Evolutionary conservation across 30 jellyfish, hydroid and myxozoan species (phyloP).

Genomic region (Haliclystus octoradiatus): DNA sequence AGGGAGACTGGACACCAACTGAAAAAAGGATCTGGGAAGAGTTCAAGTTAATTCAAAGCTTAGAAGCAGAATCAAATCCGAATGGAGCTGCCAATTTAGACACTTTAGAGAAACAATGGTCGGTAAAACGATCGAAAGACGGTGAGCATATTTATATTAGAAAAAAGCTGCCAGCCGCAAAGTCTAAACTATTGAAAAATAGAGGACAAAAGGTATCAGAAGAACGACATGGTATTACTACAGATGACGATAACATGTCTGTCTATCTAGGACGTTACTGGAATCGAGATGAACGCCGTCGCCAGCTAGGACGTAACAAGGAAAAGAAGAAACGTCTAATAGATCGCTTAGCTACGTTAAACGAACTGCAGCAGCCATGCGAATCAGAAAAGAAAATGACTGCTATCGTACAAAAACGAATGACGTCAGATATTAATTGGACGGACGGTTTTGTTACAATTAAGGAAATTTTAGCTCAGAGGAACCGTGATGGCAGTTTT

Average conservation of each 20-base stretch:
- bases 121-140: constrained; percentile 93
- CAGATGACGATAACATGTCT: constrained; percentile 91
- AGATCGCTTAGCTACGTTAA: constrained; percentile 49
- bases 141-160: constrained; percentile 87
- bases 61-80: constrained; percentile 81
- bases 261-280: constrained; percentile 82
- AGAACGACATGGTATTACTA: constrained; percentile 86
- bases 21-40: constrained; percentile 97
- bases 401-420: constrained; percentile 68
- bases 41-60: constrained; percentile 73
- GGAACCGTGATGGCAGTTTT: constrained; percentile 75
- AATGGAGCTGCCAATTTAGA: background rate
- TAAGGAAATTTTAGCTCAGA: constrained; percentile 77
- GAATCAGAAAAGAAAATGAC: constrained; percentile 74
- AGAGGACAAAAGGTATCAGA: constrained; percentile 77
- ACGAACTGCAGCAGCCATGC: constrained; percentile 40
- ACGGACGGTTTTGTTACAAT: constrained; percentile 79
- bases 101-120: constrained; percentile 31
- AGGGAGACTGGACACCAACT: constrained; percentile 80
- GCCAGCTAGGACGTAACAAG: constrained; percentile 67
- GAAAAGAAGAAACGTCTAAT: constrained; percentile 58
- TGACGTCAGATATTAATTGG: constrained; percentile 77
- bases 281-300: constrained; percentile 82
- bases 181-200: constrained; percentile 54
- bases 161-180: constrained; percentile 48